These are phyloP conservation scores for Protophormia terraenovae DNA, from an alignment of 2,888 invertebrate genomes.

Conservation along the genomic window DNA sequence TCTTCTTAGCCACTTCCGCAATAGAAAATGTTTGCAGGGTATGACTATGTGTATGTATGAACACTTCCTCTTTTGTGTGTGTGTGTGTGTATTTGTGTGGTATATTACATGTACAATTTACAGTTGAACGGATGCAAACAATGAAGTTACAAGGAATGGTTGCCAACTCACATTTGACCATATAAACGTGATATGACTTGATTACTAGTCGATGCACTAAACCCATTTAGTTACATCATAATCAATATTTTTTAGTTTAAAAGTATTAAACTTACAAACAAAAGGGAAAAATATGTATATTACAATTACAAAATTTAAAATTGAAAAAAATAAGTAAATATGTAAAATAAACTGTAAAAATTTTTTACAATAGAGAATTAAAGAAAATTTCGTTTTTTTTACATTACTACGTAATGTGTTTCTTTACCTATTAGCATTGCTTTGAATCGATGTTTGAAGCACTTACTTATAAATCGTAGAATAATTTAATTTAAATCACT, in stretches of 20 bases:
- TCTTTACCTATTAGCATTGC: too few relatives aligned
- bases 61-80: neutral
- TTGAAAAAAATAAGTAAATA: neutral
- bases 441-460: too few relatives aligned
- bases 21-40: too few relatives aligned
- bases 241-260: neutral
- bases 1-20: too few relatives aligned
- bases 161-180: conserved; percentile 45
- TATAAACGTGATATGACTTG: conserved; percentile 44
- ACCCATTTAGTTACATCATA: neutral
- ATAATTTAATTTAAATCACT: too few relatives aligned
- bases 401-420: too few relatives aligned
- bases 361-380: too few relatives aligned
- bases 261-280: neutral
- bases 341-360: too few relatives aligned
- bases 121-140: conserved; percentile 37
- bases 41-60: neutral
- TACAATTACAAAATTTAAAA: neutral
- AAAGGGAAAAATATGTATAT: neutral
- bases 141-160: conserved; percentile 25
- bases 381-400: too few relatives aligned
- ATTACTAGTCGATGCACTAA: conserved; percentile 11
- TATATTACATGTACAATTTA: neutral
- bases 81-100: neutral
- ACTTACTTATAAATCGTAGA: too few relatives aligned